These are phyloP conservation scores for Drosophila miranda DNA, from an alignment of 1,140 invertebrate species.

Conservation along the genomic window DNA sequence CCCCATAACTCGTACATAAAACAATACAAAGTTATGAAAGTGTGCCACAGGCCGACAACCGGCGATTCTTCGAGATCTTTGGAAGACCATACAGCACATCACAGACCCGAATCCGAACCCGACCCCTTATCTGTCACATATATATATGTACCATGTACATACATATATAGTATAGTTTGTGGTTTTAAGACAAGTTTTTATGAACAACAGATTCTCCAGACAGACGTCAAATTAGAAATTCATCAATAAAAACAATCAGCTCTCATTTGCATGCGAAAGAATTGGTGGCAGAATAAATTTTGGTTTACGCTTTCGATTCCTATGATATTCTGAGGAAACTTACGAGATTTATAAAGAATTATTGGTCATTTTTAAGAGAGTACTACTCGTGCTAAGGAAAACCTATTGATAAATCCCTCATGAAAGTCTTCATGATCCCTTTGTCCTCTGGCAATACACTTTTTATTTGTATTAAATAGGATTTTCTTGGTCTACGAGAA, in stretches of 20 bases:
- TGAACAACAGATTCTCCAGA: slow-evolving; percentile 4
- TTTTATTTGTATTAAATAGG: too few species aligned
- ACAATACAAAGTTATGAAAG: slow-evolving; percentile 58
- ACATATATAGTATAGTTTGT: too few species aligned
- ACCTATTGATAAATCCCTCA: neutral
- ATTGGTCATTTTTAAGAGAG: too few species aligned
- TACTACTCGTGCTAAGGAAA: too few species aligned
- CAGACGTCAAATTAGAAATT: slow-evolving; percentile 43
- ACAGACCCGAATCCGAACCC: neutral
- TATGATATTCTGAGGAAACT: too few species aligned
- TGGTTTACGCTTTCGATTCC: neutral
- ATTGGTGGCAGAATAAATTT: slow-evolving; percentile 23
- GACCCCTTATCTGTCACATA: slow-evolving; percentile 23
- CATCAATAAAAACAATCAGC: slow-evolving; percentile 53
- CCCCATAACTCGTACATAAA: slow-evolving; percentile 23
- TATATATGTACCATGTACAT: neutral
- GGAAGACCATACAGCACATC: neutral
- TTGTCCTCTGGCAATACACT: too few species aligned
- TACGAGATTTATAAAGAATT: too few species aligned
- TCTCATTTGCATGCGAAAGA: slow-evolving; percentile 23
- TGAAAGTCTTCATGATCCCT: neutral
- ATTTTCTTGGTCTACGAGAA: too few species aligned
- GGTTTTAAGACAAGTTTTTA: slow-evolving; percentile 14
- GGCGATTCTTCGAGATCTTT: slow-evolving; percentile 11
- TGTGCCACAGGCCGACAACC: slow-evolving; percentile 49